Percentiles rank a stretch among this genome's conserved stretches.
Conservation (phyloP, 2,113 vertebrate species). For the Mormyrus iriodes region DNA sequence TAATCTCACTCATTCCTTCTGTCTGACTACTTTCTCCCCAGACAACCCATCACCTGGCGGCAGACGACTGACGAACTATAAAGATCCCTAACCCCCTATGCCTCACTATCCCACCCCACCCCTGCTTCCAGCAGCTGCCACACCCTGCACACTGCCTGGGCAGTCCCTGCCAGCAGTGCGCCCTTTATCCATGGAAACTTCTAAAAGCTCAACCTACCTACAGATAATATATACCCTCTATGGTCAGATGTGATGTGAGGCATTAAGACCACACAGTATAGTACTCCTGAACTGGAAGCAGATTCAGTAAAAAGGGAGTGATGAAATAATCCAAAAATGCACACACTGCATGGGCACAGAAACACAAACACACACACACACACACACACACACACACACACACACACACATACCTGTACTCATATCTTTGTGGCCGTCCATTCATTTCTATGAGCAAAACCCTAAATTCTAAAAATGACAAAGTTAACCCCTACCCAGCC, state of each 20-base stretch:
- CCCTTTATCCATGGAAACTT: background rate
- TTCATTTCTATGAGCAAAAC: too few relatives aligned
- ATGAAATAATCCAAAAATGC: background rate
- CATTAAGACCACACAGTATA: background rate
- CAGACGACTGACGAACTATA: background rate
- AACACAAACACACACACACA: background rate
- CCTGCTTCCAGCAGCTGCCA: background rate
- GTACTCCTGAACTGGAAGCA: background rate
- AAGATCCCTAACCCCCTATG: background rate
- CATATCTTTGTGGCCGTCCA: too few relatives aligned
- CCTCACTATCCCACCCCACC: background rate
- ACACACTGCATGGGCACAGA: background rate
- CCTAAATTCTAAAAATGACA: too few relatives aligned
- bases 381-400: background rate
- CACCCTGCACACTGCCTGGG: background rate
- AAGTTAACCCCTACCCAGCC: too few relatives aligned
- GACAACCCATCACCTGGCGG: slow-evolving; percentile 9
- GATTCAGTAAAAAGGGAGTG: background rate
- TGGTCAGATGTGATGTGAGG: background rate
- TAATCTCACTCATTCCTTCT: background rate
- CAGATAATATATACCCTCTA: background rate
- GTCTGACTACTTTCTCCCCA: background rate
- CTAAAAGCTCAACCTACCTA: background rate
- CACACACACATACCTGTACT: background rate
- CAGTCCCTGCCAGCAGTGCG: background rate